Base-by-base conservation (phyloP, 1,140 invertebrate species). In the Melanaphis sacchari region DNA sequence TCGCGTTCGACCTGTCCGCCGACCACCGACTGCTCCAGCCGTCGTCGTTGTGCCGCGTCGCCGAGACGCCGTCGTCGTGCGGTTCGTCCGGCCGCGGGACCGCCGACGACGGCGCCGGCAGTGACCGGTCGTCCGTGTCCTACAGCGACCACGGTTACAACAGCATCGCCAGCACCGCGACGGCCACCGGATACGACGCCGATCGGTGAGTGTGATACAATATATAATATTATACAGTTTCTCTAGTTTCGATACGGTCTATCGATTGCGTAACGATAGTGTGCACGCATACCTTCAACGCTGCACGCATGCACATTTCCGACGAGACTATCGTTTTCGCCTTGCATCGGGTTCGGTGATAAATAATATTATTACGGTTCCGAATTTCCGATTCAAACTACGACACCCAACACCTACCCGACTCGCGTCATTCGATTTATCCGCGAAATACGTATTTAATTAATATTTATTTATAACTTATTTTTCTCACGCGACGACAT, bases 1-100 rank as follows among this genome's bases (percentile, higher is more conserved):
- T 91, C 95, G 7, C 94, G 94, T 36, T 94, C 94, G 46, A 94
- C 95, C 91, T 94, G 94, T 85, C 94, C 95, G 3, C 76, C 41
- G 91, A 82, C 76, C 59, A 49, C n/a, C 91, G 59, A 24, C 38
- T 94, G 95, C 76, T 94, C 94, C 41, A 94, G 94, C 36, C 94
- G 93, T 93, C 52, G n/a, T 94, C 94, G n/a, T 18, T 85, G 85
- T 43, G 89, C 40, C 66, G 91, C 52, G 81, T 54, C 36, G 93
- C 76, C 24, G 90, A 93, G 40, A 93, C 93, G n/a, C 93, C 94
- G 31, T 94, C 94, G 59, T 90, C 94, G 11, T 94, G 94, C 87
- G 88, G 88, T 40, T 94, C 85, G 31, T 94, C 59, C 94, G 26
- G 88, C 15, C 88, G 88, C 3, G 88, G 88, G 21, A 89, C 94